A percentile compares a stretch with the other conserved stretches of the same genome.
Conservation (phyloP, 2,113 vertebrate species). For the Oreochromis tanganicae region DNA sequence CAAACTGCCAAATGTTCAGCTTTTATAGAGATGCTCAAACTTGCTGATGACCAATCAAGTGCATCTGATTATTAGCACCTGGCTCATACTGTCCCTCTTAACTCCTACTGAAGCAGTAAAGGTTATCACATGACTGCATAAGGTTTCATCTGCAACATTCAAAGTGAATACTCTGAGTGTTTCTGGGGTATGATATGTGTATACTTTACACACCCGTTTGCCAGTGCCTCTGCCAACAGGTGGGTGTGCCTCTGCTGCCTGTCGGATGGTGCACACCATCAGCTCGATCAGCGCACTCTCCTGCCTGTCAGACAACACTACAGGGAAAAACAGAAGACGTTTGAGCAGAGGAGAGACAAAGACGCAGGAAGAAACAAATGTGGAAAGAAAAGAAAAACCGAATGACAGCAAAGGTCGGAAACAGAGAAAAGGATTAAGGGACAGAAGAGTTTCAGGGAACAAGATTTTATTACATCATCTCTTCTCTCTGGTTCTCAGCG, state of each 20-base stretch:
- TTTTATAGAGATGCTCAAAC: not conserved
- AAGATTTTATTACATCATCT: not conserved
- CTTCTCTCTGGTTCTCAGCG: not conserved
- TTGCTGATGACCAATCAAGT: not conserved
- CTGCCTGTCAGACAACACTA: conserved; percentile 94
- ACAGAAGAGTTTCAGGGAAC: not conserved
- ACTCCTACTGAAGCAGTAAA: not conserved
- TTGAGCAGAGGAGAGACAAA: not conserved
- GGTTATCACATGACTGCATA: not conserved
- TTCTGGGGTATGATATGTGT: not conserved
- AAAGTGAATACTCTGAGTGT: not conserved
- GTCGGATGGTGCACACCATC: conserved; percentile 94
- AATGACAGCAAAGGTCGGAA: not conserved
- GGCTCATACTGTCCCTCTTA: not conserved
- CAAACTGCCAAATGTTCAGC: not conserved
- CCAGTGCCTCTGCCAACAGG: conserved; percentile 97
- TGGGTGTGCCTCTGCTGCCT: conserved; percentile 96
- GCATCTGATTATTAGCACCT: not conserved
- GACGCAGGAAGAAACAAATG: not conserved
- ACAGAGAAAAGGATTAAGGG: not conserved
- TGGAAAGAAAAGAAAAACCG: not conserved
- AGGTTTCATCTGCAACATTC: not conserved
- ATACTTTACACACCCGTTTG: conserved; percentile 79
- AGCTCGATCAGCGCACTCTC: conserved; percentile 96
- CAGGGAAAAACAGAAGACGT: not conserved